Conservation (phyloP, 1,140 invertebrate species). For the Eciton burchellii region DNA sequence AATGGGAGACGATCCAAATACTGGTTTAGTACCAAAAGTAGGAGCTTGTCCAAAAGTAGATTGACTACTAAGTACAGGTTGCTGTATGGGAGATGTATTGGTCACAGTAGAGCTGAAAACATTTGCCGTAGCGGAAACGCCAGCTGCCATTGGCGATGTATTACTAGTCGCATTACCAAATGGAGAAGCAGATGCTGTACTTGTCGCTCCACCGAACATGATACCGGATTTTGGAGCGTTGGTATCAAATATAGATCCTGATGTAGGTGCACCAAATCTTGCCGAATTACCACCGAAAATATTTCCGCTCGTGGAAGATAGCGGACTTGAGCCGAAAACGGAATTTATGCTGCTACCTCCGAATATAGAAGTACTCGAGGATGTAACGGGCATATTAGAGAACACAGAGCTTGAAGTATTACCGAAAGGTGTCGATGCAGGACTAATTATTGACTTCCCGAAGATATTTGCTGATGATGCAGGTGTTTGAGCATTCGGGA, state of each 20-base stretch:
- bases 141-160: slow-evolving; percentile 9
- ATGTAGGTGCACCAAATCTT: slow-evolving; percentile 40
- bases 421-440: slow-evolving; percentile 55
- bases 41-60: slow-evolving; percentile 71
- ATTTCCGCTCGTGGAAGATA: slow-evolving; percentile 45
- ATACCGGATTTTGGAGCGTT: slow-evolving; percentile 55
- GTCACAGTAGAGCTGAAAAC: slow-evolving; percentile 67
- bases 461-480: slow-evolving; percentile 58
- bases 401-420: slow-evolving; percentile 50
- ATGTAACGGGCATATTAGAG: slow-evolving; percentile 22
- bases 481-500: slow-evolving; percentile 18
- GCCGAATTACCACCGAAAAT: slow-evolving; percentile 68
- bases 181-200: slow-evolving; percentile 52
- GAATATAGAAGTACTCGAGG: slow-evolving; percentile 56
- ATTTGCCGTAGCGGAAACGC: slow-evolving; percentile 15
- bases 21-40: slow-evolving; percentile 79
- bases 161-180: slow-evolving; percentile 61
- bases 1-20: slow-evolving; percentile 73
- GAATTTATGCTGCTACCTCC: slow-evolving; percentile 54
- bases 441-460: slow-evolving; percentile 46
- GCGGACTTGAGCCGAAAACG: slow-evolving; percentile 64
- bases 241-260: slow-evolving; percentile 60
- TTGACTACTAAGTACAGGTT: slow-evolving; percentile 70
- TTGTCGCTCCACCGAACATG: slow-evolving; percentile 60
- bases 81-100: slow-evolving; percentile 48